Percentiles rank a stretch among this genome's conserved stretches.
Conservation (phyloP, 2,888 invertebrate genomes). For the Drosophila rubida region DNA sequence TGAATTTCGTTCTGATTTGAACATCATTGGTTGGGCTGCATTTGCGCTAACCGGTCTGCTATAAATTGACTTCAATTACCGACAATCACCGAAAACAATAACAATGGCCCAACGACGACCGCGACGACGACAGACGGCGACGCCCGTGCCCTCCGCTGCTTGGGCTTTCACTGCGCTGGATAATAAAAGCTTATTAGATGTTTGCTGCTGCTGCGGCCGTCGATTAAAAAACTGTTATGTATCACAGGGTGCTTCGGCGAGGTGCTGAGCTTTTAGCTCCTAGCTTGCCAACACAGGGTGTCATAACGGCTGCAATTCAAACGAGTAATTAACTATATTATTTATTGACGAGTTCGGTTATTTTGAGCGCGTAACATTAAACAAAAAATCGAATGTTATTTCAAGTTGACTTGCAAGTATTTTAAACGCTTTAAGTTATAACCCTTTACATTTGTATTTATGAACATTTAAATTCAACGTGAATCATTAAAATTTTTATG, state of each 20-base stretch:
- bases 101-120: neutral
- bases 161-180: constrained; percentile 58
- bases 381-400: too few relatives aligned
- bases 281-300: constrained; percentile 13
- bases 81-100: constrained; percentile 35
- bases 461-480: too few relatives aligned
- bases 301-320: constrained; percentile 3
- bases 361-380: too few relatives aligned
- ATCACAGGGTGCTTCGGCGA: constrained; percentile 32
- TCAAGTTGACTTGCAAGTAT: too few relatives aligned
- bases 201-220: constrained; percentile 13
- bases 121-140: constrained; percentile 1
- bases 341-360: too few relatives aligned
- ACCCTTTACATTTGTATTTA: too few relatives aligned
- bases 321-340: too few relatives aligned
- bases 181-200: constrained; percentile 61
- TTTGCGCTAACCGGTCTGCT: constrained; percentile 16
- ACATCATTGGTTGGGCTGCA: constrained; percentile 44
- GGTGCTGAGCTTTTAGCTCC: constrained; percentile 6
- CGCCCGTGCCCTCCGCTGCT: constrained; percentile 27
- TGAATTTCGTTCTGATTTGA: constrained; percentile 45
- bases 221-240: constrained; percentile 35
- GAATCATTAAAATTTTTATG: too few relatives aligned
- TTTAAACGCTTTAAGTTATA: too few relatives aligned
- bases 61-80: constrained; percentile 12